Base-by-base conservation (phyloP, 2,113 vertebrate species). In the Pachypanchax playfairii region DNA sequence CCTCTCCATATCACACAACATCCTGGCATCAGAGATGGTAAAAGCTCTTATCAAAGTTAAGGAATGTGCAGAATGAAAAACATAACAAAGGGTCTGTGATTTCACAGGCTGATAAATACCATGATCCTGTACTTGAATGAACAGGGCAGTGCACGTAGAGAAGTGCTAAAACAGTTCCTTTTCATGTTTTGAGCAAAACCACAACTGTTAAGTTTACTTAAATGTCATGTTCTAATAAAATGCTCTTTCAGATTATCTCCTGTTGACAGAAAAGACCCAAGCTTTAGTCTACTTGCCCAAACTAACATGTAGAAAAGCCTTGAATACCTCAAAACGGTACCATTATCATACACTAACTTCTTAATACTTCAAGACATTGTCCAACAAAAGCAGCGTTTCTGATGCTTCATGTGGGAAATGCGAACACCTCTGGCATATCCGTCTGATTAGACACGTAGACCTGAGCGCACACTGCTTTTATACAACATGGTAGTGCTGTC, bases 11-110 rank as follows among this genome's bases (percentile, higher is more conserved):
- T 22, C 44, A 62, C 20, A 69, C 29, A 52, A 65, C 84, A 71
- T 59, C 59, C 60, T 57, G 65, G 59, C 21, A 64, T 52, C 65
- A 69, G 39, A 72, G 77, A 77, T 31, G 70, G 35, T 21, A n/a
- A 48, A 31, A 29, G 43, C n/a, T 72, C 66, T 80, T 73, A 84
- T 85, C 85, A 53, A 31, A 29, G 31, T 7, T 24, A 22, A 86
- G 55, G 77, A 86, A 84, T 87, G 72, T 65, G 36, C 79, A 76
- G 62, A 80, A 84, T 67, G 74, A 67, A 71, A 79, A 87, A 66
- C 67, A 66, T 3, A 56, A 75, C 49, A 51, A 31, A 15, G 44
- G 29, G 24, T 58, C 51, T 49, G 26, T 2, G 65, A 76, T 67
- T 52, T 58, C 31, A 62, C 5, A 35, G 18, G 64, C 10, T 63